Conservation (phyloP, 2,888 invertebrate species). For the Phaonia tiefii region DNA sequence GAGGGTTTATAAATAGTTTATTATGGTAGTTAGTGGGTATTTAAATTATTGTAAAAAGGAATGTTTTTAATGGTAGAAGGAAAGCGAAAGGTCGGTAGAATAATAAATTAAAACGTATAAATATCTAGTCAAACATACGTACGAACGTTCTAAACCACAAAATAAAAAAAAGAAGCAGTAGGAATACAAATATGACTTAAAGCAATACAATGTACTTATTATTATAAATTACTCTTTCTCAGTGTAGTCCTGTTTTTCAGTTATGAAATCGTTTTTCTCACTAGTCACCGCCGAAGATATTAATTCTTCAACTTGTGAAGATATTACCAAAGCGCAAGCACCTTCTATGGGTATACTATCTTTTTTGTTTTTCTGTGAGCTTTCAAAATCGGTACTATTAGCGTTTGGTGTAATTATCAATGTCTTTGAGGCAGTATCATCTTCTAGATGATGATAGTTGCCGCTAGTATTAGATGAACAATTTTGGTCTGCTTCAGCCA, state of each 20-base stretch:
- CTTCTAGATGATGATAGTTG: slow-evolving; percentile 47
- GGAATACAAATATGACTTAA: background rate
- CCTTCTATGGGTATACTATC: slow-evolving; percentile 33
- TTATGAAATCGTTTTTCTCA: slow-evolving; percentile 53
- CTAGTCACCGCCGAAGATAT: slow-evolving; percentile 17
- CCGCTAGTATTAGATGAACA: slow-evolving; percentile 77
- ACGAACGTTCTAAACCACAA: slow-evolving; percentile 12
- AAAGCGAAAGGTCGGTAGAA: background rate
- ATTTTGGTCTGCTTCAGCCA: slow-evolving; percentile 91
- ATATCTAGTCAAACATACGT: background rate
- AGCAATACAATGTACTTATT: background rate
- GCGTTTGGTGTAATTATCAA: slow-evolving; percentile 50
- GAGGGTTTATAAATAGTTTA: slow-evolving; percentile 19
- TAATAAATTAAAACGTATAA: slow-evolving; percentile 24
- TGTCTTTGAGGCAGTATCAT: slow-evolving; percentile 29
- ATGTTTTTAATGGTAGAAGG: slow-evolving; percentile 8
- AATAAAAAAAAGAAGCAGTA: background rate
- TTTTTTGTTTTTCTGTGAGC: slow-evolving; percentile 49
- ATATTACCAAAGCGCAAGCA: slow-evolving; percentile 22
- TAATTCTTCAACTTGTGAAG: background rate
- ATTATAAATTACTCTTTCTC: slow-evolving; percentile 51
- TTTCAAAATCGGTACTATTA: slow-evolving; percentile 73
- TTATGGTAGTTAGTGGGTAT: background rate
- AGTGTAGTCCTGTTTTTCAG: slow-evolving; percentile 52
- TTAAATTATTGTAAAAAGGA: slow-evolving; percentile 12